These are phyloP conservation scores for Eledona agricola DNA, from an alignment of 2,888 invertebrate genomes.

Conservation along the genomic window DNA sequence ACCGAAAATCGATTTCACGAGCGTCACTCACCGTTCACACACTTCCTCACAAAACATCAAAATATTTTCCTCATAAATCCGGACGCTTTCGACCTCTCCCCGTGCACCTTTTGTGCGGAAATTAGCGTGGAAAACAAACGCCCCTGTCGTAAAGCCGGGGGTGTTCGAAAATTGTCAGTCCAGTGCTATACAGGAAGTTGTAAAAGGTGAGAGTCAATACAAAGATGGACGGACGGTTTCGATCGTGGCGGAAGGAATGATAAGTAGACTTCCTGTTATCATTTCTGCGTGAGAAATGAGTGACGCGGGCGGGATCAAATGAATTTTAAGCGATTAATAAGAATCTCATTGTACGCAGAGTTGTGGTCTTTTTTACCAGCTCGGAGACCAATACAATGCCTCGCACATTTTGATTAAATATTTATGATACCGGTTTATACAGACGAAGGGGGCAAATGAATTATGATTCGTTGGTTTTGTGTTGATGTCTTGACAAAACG, in stretches of 20 bases:
- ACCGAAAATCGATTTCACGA: constrained; percentile 40
- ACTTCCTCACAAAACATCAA: constrained; percentile 24
- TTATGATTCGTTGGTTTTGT: constrained; percentile 51
- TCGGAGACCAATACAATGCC: constrained; percentile 33
- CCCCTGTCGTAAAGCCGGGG: too few relatives aligned
- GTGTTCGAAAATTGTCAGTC: too few relatives aligned
- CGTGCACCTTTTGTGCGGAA: too few relatives aligned
- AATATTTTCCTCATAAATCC: too few relatives aligned
- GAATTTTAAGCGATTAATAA: constrained; percentile 26
- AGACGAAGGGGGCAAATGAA: constrained; percentile 44
- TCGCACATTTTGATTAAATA: constrained; percentile 49
- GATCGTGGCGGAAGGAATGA: too few relatives aligned
- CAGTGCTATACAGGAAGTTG: too few relatives aligned
- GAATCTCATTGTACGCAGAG: constrained; percentile 15
- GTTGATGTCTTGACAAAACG: constrained; percentile 53
- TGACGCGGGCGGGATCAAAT: constrained; percentile 6
- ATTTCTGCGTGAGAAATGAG: constrained; percentile 9
- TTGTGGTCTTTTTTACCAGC: constrained; percentile 22
- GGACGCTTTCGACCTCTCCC: too few relatives aligned
- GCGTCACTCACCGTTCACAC: constrained; percentile 33
- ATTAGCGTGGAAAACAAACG: too few relatives aligned
- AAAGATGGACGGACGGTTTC: too few relatives aligned
- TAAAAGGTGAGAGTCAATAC: too few relatives aligned
- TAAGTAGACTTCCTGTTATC: constrained; percentile 22
- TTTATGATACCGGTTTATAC: constrained; percentile 51